Conservation (phyloP, 2,797 vertebrate species). For the Myioborus miniatus region DNA sequence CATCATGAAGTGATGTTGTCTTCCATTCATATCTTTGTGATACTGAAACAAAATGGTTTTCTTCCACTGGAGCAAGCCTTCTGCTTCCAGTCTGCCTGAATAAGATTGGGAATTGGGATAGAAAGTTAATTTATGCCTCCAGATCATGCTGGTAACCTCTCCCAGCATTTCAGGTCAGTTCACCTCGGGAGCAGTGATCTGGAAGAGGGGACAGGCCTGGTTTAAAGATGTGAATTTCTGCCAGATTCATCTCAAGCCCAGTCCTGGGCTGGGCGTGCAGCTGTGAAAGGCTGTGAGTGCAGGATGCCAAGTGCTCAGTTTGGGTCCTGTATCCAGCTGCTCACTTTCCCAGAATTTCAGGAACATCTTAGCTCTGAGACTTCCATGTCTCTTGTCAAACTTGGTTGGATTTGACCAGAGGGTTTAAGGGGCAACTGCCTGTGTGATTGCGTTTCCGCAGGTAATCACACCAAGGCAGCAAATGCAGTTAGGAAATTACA, state of each 20-base stretch:
- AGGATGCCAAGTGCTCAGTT: accelerated
- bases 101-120: not conserved
- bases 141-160: not conserved
- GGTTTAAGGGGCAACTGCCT: slow-evolving; percentile 61
- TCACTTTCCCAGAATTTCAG: not conserved
- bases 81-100: not conserved
- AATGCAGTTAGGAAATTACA: slow-evolving; percentile 40
- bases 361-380: not conserved
- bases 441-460: slow-evolving; percentile 54
- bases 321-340: not conserved
- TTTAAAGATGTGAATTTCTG: not conserved
- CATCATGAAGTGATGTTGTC: not conserved
- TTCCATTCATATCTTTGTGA: not conserved
- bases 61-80: not conserved
- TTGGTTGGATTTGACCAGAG: slow-evolving; percentile 59
- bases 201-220: not conserved
- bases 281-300: accelerated
- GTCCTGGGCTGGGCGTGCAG: not conserved
- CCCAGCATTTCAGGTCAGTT: not conserved
- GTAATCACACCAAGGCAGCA: slow-evolving; percentile 33
- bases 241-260: accelerated
- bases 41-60: not conserved
- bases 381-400: slow-evolving; percentile 54
- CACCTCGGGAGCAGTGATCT: not conserved
- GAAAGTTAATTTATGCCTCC: not conserved